phyloP scores from a whole-genome alignment of 2,888 invertebrate species.

The Dasypogon diadema region DNA sequence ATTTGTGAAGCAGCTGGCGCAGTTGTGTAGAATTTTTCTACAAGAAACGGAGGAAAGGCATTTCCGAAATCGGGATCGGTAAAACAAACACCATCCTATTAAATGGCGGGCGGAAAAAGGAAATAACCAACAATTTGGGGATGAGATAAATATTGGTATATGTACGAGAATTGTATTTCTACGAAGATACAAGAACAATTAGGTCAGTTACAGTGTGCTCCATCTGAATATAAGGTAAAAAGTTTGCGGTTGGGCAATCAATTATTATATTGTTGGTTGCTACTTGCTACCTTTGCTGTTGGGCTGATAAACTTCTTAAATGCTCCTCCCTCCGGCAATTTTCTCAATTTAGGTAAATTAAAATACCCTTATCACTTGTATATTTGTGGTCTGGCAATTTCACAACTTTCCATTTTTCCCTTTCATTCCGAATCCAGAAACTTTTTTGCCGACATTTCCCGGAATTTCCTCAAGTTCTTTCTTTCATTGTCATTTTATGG shows the following conservation, averaged over 20 bases:
- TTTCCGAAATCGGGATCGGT: neutral
- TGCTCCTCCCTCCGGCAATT: neutral
- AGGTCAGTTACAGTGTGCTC: neutral
- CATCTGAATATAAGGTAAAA: neutral
- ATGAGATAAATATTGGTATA: conserved; percentile 7
- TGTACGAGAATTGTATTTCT: neutral
- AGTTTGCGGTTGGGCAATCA: conserved; percentile 14
- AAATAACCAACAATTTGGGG: conserved; percentile 11
- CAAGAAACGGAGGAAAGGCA: neutral
- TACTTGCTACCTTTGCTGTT: neutral
- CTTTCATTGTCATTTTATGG: conserved; percentile 30
- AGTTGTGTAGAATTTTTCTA: conserved; percentile 5
- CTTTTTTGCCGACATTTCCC: neutral
- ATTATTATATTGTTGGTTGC: neutral
- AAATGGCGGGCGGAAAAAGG: neutral
- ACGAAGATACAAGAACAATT: neutral
- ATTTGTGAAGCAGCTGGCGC: conserved; percentile 42
- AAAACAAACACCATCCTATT: conserved; percentile 9
- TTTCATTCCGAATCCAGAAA: neutral
- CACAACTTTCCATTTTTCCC: conserved; percentile 20
- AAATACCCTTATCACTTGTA: conserved; percentile 38
- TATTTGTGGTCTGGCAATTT: conserved; percentile 10
- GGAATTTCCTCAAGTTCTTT: conserved; percentile 9
- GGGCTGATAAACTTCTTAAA: neutral
- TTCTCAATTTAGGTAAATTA: conserved; percentile 28